A percentile compares a stretch with the other conserved stretches of the same genome.
Evolutionary conservation across 1,140 invertebrate genomes (phyloP).

Genomic region (Phthorimaea operculella): DNA sequence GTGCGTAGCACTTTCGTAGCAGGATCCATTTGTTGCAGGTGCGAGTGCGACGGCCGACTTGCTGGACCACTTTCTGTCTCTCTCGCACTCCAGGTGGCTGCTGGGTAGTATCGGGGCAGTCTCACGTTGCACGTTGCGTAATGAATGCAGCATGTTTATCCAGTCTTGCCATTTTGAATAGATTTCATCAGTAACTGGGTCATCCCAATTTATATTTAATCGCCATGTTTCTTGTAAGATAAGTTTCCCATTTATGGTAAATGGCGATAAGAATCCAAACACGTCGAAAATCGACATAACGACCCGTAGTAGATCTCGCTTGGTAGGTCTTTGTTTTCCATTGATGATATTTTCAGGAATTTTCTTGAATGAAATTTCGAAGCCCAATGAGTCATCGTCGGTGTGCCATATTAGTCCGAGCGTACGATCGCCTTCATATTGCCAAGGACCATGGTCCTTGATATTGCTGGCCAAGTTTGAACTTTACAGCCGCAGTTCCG

Average conservation of each 20-base stretch:
- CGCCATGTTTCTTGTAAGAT: slow-evolving; percentile 1
- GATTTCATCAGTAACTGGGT: background rate
- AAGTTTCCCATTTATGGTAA: background rate
- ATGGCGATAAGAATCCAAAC: background rate
- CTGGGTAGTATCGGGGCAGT: background rate
- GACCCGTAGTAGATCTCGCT: background rate
- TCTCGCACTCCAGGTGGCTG: background rate
- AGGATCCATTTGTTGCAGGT: background rate
- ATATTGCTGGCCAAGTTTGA: background rate
- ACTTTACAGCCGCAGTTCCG: background rate
- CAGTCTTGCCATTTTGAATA: background rate
- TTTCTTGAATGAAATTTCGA: background rate
- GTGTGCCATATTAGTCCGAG: background rate
- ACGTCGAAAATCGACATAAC: slow-evolving; percentile 4
- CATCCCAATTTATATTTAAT: background rate
- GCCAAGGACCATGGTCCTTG: no score
- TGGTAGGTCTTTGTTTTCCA: background rate
- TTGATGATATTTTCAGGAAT: background rate
- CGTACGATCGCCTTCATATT: slow-evolving; percentile 1
- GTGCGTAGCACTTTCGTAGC: background rate
- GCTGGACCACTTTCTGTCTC: background rate
- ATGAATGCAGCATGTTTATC: background rate
- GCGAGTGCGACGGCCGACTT: background rate
- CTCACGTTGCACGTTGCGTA: background rate
- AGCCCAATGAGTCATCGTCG: background rate